Percentiles rank a stretch among this genome's conserved stretches.
Conservation (phyloP, 2,113 vertebrate genomes). For the Nibea coibor region DNA sequence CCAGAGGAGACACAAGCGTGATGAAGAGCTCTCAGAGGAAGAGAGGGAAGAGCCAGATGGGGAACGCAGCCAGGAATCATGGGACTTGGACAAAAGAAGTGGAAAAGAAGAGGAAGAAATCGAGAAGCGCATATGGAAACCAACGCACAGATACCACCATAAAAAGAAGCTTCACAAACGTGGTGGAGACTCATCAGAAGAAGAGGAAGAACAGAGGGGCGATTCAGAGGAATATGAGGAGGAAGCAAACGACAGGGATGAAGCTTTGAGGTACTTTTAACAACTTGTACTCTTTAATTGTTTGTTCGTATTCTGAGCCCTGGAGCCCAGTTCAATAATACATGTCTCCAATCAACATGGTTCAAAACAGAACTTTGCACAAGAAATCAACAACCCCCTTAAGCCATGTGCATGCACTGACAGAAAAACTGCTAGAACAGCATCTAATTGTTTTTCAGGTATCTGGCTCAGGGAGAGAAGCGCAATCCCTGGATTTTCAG, state of each 20-base stretch:
- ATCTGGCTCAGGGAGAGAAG: constrained; percentile 77
- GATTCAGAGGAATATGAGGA: constrained; percentile 57
- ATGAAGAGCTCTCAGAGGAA: constrained; percentile 57
- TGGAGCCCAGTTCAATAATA: not conserved
- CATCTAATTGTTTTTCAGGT: constrained; percentile 60
- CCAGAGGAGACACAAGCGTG: constrained; percentile 57
- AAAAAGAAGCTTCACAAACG: constrained; percentile 71
- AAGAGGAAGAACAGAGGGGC: constrained; percentile 60
- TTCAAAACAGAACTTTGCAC: not conserved
- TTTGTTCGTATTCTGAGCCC: not conserved
- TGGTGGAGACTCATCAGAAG: constrained; percentile 56
- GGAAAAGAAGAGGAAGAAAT: constrained; percentile 56
- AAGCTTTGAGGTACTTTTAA: constrained; percentile 67
- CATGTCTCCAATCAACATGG: not conserved
- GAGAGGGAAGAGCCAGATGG: constrained; percentile 39
- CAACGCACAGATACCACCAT: constrained; percentile 68
- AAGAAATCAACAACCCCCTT: not conserved
- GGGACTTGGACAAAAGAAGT: constrained; percentile 57
- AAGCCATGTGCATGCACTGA: not conserved
- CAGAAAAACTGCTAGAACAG: not conserved
- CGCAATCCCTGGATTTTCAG: constrained; percentile 80
- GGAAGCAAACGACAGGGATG: constrained; percentile 51
- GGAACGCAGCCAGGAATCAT: constrained; percentile 70
- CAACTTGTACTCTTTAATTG: not conserved
- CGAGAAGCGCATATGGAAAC: constrained; percentile 75